Conservation (phyloP, 2,113 vertebrate genomes). For the Saccopteryx bilineata region DNA sequence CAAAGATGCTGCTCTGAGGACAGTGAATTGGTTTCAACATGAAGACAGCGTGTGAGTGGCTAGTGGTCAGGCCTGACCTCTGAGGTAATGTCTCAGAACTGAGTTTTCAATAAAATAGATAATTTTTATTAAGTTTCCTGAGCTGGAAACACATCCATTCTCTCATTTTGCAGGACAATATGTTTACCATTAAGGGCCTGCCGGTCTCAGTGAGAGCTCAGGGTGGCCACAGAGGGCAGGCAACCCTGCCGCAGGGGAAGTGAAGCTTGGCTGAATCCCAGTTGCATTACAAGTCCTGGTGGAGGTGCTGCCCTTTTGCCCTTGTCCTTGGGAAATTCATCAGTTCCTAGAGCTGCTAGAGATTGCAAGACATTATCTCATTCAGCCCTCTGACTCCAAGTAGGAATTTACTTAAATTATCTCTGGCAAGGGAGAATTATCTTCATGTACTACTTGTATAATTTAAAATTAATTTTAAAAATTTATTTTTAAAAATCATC, state of each 20-base stretch:
- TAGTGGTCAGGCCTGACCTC: constrained; percentile 75
- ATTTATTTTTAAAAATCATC: constrained; percentile 5
- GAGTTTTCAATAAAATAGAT: constrained; percentile 83
- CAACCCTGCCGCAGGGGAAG: background rate
- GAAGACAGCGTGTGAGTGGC: background rate
- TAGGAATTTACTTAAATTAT: constrained; percentile 64
- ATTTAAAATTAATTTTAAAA: constrained; percentile 75
- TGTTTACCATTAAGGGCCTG: constrained; percentile 58
- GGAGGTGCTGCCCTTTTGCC: constrained; percentile 65
- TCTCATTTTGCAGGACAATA: constrained; percentile 64
- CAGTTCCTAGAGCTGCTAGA: constrained; percentile 44
- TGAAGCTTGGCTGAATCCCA: background rate
- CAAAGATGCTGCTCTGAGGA: constrained; percentile 9
- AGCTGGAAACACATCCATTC: constrained; percentile 76
- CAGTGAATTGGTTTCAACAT: background rate
- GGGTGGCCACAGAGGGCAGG: background rate
- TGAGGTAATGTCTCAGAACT: constrained; percentile 83
- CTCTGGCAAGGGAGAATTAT: constrained; percentile 63
- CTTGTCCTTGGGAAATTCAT: constrained; percentile 71
- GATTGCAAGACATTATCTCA: constrained; percentile 78
- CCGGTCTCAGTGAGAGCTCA: background rate
- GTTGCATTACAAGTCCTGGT: background rate
- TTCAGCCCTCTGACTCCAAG: constrained; percentile 72
- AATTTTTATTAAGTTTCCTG: constrained; percentile 79
- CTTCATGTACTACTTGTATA: constrained; percentile 55